phyloP scores from a whole-genome alignment of 2,113 vertebrate genomes.

The Lasiurus cinereus region DNA sequence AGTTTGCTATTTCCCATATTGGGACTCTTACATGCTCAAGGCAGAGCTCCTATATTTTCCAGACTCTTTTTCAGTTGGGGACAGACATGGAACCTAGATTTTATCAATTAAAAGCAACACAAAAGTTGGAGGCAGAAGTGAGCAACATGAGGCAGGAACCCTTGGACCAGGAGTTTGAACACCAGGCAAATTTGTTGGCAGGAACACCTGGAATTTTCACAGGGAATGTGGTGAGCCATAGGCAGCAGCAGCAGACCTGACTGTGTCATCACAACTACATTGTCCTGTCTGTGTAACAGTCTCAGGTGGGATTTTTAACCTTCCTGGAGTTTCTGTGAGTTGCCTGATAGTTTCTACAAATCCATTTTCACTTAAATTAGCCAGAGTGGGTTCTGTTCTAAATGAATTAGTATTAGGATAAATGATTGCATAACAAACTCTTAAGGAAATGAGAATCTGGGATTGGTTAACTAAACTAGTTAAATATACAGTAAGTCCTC shows the following conservation, averaged over 20 bases:
- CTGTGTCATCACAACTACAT: not conserved
- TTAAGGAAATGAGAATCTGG: slow-evolving; percentile 53
- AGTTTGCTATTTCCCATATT: not conserved
- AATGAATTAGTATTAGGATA: not conserved
- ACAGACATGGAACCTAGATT: not conserved
- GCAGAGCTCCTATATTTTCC: not conserved
- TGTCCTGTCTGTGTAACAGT: not conserved
- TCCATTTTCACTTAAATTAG: not conserved
- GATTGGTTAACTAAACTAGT: not conserved
- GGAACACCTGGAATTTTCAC: not conserved
- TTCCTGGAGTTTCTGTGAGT: not conserved
- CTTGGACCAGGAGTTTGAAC: not conserved
- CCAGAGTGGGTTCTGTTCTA: not conserved
- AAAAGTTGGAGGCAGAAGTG: not conserved
- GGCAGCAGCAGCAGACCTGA: not conserved
- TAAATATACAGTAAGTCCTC: not conserved
- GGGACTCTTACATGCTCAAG: not conserved
- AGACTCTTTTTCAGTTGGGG: not conserved
- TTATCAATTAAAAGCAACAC: not conserved
- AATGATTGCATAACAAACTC: not conserved
- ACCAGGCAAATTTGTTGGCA: not conserved
- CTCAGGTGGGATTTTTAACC: not conserved
- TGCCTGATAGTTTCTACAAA: not conserved
- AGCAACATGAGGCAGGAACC: not conserved
- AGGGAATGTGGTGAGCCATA: not conserved